Conservation (phyloP, 1,140 invertebrate genomes). For the Diorhabda elongata region DNA sequence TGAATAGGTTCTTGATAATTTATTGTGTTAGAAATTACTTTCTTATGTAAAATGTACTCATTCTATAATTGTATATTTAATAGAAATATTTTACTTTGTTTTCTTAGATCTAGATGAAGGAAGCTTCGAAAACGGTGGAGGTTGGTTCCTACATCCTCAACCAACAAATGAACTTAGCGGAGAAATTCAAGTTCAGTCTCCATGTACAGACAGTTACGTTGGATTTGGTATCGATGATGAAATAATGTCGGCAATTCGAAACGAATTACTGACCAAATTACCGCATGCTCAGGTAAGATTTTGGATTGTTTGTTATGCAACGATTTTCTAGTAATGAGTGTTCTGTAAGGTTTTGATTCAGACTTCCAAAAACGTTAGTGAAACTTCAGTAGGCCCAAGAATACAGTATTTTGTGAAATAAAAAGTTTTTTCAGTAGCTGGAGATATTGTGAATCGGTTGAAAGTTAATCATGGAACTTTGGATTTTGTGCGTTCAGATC, state of each 20-base stretch:
- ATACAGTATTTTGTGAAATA: too few relatives aligned
- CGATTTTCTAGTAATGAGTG: too few relatives aligned
- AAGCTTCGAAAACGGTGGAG: constrained; percentile 37
- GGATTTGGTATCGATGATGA: constrained; percentile 64
- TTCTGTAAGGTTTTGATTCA: too few relatives aligned
- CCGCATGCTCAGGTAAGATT: constrained; percentile 59
- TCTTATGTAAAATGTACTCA: not conserved
- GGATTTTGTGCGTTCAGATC: too few relatives aligned
- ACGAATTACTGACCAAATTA: constrained; percentile 66
- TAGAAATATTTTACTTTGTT: not conserved
- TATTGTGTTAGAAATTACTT: not conserved
- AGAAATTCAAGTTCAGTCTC: constrained; percentile 33
- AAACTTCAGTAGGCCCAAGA: too few relatives aligned
- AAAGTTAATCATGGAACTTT: too few relatives aligned
- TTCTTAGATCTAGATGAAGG: constrained; percentile 9
- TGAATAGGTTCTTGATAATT: not conserved
- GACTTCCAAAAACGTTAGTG: too few relatives aligned
- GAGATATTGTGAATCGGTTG: too few relatives aligned
- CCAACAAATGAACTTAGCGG: constrained; percentile 32
- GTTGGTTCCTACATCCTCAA: constrained; percentile 52
- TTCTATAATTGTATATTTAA: not conserved
- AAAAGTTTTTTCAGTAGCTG: too few relatives aligned
- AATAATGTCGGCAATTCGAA: constrained; percentile 64
- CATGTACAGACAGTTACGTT: constrained; percentile 51
- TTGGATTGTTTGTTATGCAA: too few relatives aligned